These are phyloP conservation scores for Suricata suricatta DNA, from an alignment of 2,113 vertebrate genomes.

Conservation along the genomic window DNA sequence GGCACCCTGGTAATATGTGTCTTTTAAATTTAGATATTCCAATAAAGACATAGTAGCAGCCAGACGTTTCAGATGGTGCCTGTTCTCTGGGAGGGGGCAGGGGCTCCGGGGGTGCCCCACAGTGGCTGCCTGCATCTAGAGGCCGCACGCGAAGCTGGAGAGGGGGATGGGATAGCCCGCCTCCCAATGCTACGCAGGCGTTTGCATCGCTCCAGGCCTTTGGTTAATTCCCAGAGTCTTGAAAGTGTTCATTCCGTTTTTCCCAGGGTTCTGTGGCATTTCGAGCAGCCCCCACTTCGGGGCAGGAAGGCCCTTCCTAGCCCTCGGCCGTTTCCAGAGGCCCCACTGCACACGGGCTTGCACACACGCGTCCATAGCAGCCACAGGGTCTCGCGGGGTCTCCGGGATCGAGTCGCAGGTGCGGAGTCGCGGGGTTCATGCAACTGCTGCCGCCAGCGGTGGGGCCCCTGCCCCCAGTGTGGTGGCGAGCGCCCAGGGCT, in stretches of 20 bases:
- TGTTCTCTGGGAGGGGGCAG: fast-evolving
- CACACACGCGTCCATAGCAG: fast-evolving
- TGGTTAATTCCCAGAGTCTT: not conserved
- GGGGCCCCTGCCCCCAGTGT: not conserved
- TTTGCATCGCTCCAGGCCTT: not conserved
- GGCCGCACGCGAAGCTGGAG: not conserved
- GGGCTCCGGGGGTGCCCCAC: not conserved
- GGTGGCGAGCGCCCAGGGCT: no score
- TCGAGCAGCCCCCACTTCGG: not conserved
- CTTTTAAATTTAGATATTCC: not conserved
- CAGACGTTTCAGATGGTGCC: not conserved
- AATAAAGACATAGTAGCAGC: not conserved
- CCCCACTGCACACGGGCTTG: fast-evolving
- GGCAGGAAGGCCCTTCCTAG: not conserved
- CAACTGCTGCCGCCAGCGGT: no score
- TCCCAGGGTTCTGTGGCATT: not conserved
- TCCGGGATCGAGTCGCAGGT: not conserved
- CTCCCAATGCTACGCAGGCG: not conserved
- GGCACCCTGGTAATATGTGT: not conserved
- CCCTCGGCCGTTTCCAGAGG: not conserved
- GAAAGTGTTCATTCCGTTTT: not conserved
- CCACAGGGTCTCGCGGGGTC: fast-evolving
- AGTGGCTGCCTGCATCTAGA: not conserved
- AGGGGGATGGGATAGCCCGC: fast-evolving
- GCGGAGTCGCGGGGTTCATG: no score